A percentile compares a stretch with the other conserved stretches of the same genome.
Conservation (phyloP, 2,888 invertebrate genomes). For the Drosophila monieri region DNA sequence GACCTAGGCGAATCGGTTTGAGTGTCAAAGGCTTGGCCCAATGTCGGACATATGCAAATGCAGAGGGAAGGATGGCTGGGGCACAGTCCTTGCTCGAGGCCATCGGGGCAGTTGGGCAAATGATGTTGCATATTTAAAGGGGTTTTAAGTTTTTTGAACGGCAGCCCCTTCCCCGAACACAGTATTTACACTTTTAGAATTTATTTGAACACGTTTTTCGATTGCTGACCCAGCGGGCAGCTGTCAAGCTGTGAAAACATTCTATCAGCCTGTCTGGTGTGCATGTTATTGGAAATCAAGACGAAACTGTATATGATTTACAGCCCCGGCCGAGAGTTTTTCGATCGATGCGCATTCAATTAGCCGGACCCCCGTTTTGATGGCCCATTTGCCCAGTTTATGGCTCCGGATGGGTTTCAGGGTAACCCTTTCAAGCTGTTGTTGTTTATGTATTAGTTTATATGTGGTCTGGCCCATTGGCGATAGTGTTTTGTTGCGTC, state of each 20-base stretch:
- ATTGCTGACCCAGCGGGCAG: conserved; percentile 45
- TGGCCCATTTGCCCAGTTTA: conserved; percentile 48
- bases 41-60: conserved; percentile 68
- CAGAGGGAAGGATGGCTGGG: conserved; percentile 8
- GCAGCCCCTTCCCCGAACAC: conserved; percentile 37
- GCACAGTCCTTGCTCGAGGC: conserved; percentile 24
- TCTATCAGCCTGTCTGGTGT: conserved; percentile 68
- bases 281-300: conserved; percentile 59
- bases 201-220: conserved; percentile 67
- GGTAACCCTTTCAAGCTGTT: conserved; percentile 51
- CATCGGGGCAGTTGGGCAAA: conserved; percentile 14
- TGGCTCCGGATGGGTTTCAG: conserved; percentile 22
- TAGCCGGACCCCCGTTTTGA: conserved; percentile 56
- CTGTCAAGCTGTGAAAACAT: conserved; percentile 67
- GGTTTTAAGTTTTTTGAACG: conserved; percentile 56
- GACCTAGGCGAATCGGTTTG: conserved; percentile 74
- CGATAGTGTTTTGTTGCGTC: conserved; percentile 35
- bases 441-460: conserved; percentile 10
- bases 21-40: conserved; percentile 67
- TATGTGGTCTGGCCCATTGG: background rate
- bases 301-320: conserved; percentile 69
- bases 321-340: conserved; percentile 30
- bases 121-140: conserved; percentile 66
- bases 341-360: conserved; percentile 60
- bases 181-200: conserved; percentile 72